A percentile compares a stretch with the other conserved stretches of the same genome.
phyloP scores from a whole-genome alignment of 2,888 invertebrate genomes.

The Drosophila pullipes region DNA sequence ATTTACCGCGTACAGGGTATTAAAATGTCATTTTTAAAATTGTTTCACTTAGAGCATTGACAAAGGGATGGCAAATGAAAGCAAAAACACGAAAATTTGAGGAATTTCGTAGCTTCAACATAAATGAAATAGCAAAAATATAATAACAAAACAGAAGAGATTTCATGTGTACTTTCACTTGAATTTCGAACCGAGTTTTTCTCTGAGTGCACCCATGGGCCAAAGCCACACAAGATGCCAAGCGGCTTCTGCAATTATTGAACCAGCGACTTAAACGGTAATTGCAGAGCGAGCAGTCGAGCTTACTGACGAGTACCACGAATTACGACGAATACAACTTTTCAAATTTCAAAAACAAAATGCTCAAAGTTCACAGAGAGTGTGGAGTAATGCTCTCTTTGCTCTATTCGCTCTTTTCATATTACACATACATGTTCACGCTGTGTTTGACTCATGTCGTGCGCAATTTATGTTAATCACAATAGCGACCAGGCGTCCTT shows the following conservation, averaged over 20 bases:
- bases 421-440: neutral
- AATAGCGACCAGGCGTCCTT: constrained; percentile 11
- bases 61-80: too few species aligned
- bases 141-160: neutral
- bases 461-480: constrained; percentile 68
- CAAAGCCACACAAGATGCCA: neutral
- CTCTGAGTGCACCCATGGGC: neutral
- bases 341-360: neutral
- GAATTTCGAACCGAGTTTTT: neutral
- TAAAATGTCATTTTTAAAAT: neutral
- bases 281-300: neutral
- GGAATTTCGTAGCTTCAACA: neutral
- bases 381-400: neutral
- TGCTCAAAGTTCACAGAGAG: neutral
- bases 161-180: neutral
- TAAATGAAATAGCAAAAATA: neutral
- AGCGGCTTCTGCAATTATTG: constrained; percentile 6
- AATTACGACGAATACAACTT: neutral
- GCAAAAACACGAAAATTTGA: too few species aligned
- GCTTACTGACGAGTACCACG: neutral
- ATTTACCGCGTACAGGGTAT: neutral
- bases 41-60: too few species aligned
- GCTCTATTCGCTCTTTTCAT: neutral
- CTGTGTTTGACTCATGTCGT: constrained; percentile 8
- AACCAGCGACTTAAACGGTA: constrained; percentile 9